Evolutionary conservation across 2,888 invertebrate species (phyloP), one percentile per base, ranked within the genome.

Genomic region (Nomada fucata): DNA sequence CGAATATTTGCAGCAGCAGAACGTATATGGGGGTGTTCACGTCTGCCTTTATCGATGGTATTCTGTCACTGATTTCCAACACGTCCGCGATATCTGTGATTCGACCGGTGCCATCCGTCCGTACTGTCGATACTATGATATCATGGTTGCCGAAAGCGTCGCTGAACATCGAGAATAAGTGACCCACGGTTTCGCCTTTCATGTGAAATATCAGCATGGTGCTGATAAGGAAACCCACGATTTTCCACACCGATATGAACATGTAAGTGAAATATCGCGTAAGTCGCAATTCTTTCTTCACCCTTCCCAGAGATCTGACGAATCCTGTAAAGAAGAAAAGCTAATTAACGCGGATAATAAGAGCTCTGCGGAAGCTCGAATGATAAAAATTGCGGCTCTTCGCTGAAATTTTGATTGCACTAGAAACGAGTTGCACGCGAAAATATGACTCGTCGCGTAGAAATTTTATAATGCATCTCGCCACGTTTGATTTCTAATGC

Each of bases 231-330:
- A 98, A 98, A 55, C 97, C 94, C 11, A 96, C 82, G 74, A 98
- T 97, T 94, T 99, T 99, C 98, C 98, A 99, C 0, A 97, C 94
- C 0, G 98, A 97, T 71, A 99, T 95, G 91, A 98, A 97, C 90
- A 98, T 96, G 94, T 98, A 98, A 2, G 96, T 97, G 94, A 98
- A 98, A 91, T 98, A 98, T 68, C 98, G 96, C 1, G 97, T 97
- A 73, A 95, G 94, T 82, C 96, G 96, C 84, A 99, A 94, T 72
- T 97, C 96, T 71, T 97, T 97, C 92, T 97, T 97, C 65, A 98
- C 95, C 92, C 96, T 95, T 13, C 96, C 97, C 89, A 97, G 94
- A 60, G 95, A 95, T 91, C 96, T 96, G 65, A 98, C 96, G 82
- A 97, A 70, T 53, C 79, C 77, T 84, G 36, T 7, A 4, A n/a